Percentiles rank a stretch among this genome's conserved stretches.
These are phyloP conservation scores for Venustaconcha ellipsiformis DNA, from an alignment of 1,140 invertebrate species.

Conservation along the genomic window DNA sequence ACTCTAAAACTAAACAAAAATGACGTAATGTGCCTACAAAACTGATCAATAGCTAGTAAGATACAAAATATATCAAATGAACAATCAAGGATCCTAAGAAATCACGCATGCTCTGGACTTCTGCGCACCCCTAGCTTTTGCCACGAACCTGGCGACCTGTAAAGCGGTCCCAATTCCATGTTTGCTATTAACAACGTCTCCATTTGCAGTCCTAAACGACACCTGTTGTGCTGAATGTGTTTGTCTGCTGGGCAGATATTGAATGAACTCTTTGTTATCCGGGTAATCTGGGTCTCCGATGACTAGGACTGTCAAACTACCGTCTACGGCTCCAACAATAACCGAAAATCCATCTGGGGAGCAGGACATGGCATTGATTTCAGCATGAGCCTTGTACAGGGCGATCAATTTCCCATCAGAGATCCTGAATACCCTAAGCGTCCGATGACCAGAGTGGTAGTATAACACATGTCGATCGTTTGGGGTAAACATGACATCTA, in stretches of 20 bases:
- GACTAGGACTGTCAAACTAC: conserved; percentile 90
- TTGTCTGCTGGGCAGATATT: conserved; percentile 54
- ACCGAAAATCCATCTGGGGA: conserved; percentile 84
- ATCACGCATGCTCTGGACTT: conserved; percentile 63
- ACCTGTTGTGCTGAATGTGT: conserved; percentile 24
- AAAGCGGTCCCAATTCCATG: conserved; percentile 57
- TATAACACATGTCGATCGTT: conserved; percentile 97
- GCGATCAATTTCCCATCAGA: conserved; percentile 90
- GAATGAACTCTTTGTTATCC: conserved; percentile 57
- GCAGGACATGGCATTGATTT: conserved; percentile 87
- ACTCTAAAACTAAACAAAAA: too few relatives aligned
- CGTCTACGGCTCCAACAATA: conserved; percentile 92
- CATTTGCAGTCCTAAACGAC: conserved; percentile 29
- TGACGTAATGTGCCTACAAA: too few relatives aligned
- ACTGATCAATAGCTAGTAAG: too few relatives aligned
- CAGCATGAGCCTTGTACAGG: conserved; percentile 92
- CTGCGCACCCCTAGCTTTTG: conserved; percentile 58
- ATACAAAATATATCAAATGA: too few relatives aligned
- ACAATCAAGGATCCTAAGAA: conserved; percentile 30
- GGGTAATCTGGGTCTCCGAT: conserved; percentile 82
- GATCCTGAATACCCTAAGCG: conserved; percentile 90
- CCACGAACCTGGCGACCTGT: conserved; percentile 64
- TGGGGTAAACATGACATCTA: conserved; percentile 93
- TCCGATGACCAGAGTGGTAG: conserved; percentile 95
- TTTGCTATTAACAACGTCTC: conserved; percentile 44